Evolutionary conservation across 1,140 invertebrate genomes (phyloP).

Genomic region (Macrocentrus cingulum): DNA sequence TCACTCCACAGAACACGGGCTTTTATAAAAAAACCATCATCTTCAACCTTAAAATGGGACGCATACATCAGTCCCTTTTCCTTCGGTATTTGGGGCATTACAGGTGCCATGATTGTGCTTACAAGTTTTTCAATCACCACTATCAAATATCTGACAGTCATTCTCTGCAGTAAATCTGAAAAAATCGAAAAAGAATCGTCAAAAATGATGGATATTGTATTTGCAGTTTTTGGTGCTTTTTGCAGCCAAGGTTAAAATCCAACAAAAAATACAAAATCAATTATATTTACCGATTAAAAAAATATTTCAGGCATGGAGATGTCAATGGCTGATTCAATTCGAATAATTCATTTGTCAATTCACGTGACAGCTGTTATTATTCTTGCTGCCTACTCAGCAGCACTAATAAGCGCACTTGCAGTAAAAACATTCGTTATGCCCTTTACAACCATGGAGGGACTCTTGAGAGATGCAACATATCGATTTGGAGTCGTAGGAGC

Average conservation of each 20-base stretch:
- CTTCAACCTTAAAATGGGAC: constrained; percentile 47
- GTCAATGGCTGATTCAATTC: constrained; percentile 41
- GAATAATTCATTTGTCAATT: constrained; percentile 47
- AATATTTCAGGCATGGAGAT: constrained; percentile 42
- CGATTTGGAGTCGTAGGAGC: constrained; percentile 44
- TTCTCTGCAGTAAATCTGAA: background rate
- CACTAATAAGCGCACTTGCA: constrained; percentile 53
- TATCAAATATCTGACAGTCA: constrained; percentile 19
- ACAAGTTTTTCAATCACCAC: constrained; percentile 32
- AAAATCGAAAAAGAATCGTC: background rate
- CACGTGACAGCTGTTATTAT: constrained; percentile 50
- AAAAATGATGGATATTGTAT: constrained; percentile 31
- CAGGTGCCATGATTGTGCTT: constrained; percentile 38
- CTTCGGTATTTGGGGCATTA: constrained; percentile 40
- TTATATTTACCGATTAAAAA: background rate
- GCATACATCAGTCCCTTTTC: constrained; percentile 49
- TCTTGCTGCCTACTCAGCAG: constrained; percentile 54
- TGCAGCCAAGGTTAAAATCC: constrained; percentile 49
- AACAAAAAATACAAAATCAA: background rate
- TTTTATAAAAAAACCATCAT: constrained; percentile 48
- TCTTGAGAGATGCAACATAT: constrained; percentile 50
- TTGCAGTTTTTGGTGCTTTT: constrained; percentile 45
- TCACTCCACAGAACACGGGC: constrained; percentile 39
- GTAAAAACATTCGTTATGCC: constrained; percentile 50
- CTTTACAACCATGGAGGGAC: constrained; percentile 54